phyloP scores from a whole-genome alignment of 2,888 invertebrate genomes.

The Catocala sponsa region DNA sequence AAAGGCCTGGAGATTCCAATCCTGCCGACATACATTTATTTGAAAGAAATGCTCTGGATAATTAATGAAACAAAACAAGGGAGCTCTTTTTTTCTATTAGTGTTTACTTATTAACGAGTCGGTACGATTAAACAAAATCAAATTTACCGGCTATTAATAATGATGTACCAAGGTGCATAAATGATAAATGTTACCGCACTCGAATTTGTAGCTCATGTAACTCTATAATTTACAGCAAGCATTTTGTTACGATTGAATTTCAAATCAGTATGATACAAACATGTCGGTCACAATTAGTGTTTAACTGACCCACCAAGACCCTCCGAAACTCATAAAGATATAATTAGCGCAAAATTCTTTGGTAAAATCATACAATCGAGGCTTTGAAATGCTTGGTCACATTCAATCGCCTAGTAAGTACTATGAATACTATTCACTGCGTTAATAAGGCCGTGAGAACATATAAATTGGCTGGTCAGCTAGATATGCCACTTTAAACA shows the following conservation, averaged over 20 bases:
- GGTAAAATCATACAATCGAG: not conserved
- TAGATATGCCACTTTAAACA: no score
- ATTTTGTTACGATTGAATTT: slow-evolving; percentile 10
- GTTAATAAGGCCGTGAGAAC: no score
- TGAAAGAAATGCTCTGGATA: no score
- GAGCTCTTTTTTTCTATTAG: no score
- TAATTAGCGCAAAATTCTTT: slow-evolving; percentile 10
- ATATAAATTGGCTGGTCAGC: no score
- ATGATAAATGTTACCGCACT: slow-evolving; percentile 1
- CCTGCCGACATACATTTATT: no score
- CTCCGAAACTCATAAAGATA: slow-evolving; percentile 2
- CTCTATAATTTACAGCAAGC: slow-evolving; percentile 9
- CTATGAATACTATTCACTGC: no score
- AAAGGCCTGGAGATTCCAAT: no score
- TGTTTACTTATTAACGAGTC: no score
- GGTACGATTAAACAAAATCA: no score
- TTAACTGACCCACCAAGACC: slow-evolving; percentile 1
- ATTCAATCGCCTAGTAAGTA: no score
- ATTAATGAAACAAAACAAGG: no score
- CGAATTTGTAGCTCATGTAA: not conserved
- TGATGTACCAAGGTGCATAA: slow-evolving; percentile 1
- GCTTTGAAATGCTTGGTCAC: not conserved
- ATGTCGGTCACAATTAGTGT: slow-evolving; percentile 17
- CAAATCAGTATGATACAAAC: slow-evolving; percentile 1
- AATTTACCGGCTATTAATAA: not conserved